Conservation (phyloP, 2,888 invertebrate species). For the Erebia aethiops region DNA sequence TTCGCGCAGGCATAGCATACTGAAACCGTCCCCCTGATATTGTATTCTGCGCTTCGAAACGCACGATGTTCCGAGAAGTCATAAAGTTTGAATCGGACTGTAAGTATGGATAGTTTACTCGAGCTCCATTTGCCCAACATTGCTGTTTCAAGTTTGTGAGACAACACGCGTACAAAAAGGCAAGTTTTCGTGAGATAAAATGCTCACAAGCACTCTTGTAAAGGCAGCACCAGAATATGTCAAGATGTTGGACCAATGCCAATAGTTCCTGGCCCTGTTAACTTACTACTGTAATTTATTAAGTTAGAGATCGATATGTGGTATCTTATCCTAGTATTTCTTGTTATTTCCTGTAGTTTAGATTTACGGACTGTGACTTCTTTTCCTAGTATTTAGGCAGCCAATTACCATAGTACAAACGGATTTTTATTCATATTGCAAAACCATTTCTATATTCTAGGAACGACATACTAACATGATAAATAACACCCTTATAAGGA, state of each 20-base stretch:
- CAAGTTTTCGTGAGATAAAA: slow-evolving; percentile 13
- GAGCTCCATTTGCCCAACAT: background rate
- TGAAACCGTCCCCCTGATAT: no score
- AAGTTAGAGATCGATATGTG: slow-evolving; percentile 28
- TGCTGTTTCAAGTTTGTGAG: background rate
- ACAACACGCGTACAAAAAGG: slow-evolving; percentile 11
- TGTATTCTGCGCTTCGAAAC: no score
- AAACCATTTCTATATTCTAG: no score
- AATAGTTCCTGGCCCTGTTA: slow-evolving; percentile 32
- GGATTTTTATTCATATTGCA: no score
- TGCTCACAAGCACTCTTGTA: slow-evolving; percentile 24
- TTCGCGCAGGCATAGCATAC: no score
- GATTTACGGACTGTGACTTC: background rate
- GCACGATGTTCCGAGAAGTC: no score
- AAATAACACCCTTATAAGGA: no score
- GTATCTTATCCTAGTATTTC: slow-evolving; percentile 14
- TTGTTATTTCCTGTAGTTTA: slow-evolving; percentile 1
- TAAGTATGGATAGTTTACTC: background rate
- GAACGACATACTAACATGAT: no score
- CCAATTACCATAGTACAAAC: no score
- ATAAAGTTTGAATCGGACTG: no score
- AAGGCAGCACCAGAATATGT: slow-evolving; percentile 28
- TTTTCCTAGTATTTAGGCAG: background rate
- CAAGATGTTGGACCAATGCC: slow-evolving; percentile 33
- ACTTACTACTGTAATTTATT: slow-evolving; percentile 31